These are phyloP conservation scores for Platyscapa corneri DNA, from an alignment of 1,140 invertebrate species.

Conservation along the genomic window DNA sequence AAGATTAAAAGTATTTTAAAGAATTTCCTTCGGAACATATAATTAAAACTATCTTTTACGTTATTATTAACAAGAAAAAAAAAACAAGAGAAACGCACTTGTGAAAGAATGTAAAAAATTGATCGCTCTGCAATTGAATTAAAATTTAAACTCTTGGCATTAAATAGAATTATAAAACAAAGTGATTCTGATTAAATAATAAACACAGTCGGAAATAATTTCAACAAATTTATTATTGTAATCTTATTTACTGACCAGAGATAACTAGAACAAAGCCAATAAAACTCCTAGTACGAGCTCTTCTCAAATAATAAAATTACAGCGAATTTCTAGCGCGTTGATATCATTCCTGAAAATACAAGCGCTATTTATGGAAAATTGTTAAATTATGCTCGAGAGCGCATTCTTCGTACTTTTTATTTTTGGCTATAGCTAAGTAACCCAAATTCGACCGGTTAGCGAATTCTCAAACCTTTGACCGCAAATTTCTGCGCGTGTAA, in stretches of 20 bases:
- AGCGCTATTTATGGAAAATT: neutral
- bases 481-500: conserved; percentile 21
- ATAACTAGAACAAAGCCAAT: neutral
- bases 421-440: neutral
- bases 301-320: neutral
- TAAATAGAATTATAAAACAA: too few species aligned
- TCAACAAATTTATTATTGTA: neutral
- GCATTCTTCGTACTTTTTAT: too few species aligned
- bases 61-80: too few species aligned
- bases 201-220: neutral
- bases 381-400: neutral
- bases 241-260: neutral
- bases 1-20: too few species aligned
- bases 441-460: conserved; percentile 8
- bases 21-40: too few species aligned
- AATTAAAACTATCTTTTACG: too few species aligned
- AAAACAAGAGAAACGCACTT: too few species aligned
- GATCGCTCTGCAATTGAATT: too few species aligned
- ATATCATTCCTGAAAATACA: neutral
- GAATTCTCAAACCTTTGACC: conserved; percentile 25
- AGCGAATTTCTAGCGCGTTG: neutral
- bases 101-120: too few species aligned
- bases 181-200: too few species aligned
- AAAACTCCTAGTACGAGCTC: too few species aligned
- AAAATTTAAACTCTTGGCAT: too few species aligned